A percentile compares a stretch with the other conserved stretches of the same genome.
Conservation (phyloP, 2,888 invertebrate genomes). For the Dryococelus australis region DNA sequence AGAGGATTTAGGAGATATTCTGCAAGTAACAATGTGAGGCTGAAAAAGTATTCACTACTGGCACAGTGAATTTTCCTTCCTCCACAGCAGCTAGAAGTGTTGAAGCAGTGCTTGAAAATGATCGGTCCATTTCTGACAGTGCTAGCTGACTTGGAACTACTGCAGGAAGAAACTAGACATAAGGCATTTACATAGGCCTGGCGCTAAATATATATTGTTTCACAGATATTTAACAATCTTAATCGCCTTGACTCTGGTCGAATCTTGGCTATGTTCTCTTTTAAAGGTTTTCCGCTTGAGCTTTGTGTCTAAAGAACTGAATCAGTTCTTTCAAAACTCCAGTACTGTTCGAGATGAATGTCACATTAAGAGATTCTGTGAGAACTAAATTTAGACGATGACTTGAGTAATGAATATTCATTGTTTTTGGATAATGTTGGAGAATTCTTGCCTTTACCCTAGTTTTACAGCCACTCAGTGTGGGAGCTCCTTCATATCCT, state of each 20-base stretch:
- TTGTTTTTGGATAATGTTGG: not conserved
- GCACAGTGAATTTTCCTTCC: not conserved
- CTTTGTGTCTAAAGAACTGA: not conserved
- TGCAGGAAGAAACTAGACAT: not conserved
- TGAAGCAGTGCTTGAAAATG: not conserved
- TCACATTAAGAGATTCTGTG: not conserved
- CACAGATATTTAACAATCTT: not conserved
- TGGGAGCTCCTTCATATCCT: not conserved
- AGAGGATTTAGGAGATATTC: not conserved
- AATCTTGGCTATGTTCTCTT: not conserved
- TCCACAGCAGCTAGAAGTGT: not conserved
- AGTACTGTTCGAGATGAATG: not conserved
- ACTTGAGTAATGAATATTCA: not conserved
- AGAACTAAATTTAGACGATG: not conserved
- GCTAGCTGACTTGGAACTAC: not conserved
- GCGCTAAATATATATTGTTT: not conserved
- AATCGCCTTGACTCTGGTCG: not conserved
- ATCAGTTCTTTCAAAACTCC: not conserved
- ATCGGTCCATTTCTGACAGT: not conserved
- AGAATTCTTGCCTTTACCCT: not conserved
- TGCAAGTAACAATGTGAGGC: not conserved
- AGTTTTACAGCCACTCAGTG: not conserved
- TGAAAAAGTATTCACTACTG: not conserved
- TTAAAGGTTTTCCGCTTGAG: not conserved
- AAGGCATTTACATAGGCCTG: not conserved